Conservation (phyloP, 2,113 vertebrate species). For the Prionailurus viverrinus region DNA sequence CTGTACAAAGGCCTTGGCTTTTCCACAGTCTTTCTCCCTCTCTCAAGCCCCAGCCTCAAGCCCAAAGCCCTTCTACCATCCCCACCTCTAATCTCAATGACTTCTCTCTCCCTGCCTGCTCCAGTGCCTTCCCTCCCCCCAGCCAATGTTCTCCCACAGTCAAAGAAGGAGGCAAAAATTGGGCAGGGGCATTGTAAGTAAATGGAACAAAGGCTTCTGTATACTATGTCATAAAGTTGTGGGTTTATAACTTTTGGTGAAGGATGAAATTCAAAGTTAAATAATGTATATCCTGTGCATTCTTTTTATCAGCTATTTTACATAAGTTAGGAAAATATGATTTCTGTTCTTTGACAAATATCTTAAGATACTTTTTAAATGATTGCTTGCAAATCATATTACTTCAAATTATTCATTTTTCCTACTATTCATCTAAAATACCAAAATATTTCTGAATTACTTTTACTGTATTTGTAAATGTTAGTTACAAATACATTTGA, state of each 20-base stretch:
- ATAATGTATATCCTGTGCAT: background rate
- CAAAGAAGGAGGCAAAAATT: background rate
- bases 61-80: background rate
- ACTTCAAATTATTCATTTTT: constrained; percentile 7
- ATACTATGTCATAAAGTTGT: background rate
- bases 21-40: background rate
- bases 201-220: background rate
- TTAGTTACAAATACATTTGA: background rate
- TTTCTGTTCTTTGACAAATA: background rate
- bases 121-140: background rate
- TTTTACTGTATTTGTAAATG: constrained; percentile 33
- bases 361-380: constrained; percentile 23
- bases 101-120: background rate
- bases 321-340: background rate
- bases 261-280: background rate
- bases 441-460: constrained; percentile 14
- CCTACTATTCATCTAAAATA: background rate
- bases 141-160: background rate
- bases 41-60: background rate
- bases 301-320: constrained; percentile 13
- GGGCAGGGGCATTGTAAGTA: background rate
- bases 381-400: background rate
- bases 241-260: constrained; percentile 1
- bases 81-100: background rate
- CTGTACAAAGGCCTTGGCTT: background rate